Percentiles rank a stretch among this genome's conserved stretches.
Evolutionary conservation across 2,888 invertebrate species (phyloP).

Genomic region (Hydroisotoma schaefferi): DNA sequence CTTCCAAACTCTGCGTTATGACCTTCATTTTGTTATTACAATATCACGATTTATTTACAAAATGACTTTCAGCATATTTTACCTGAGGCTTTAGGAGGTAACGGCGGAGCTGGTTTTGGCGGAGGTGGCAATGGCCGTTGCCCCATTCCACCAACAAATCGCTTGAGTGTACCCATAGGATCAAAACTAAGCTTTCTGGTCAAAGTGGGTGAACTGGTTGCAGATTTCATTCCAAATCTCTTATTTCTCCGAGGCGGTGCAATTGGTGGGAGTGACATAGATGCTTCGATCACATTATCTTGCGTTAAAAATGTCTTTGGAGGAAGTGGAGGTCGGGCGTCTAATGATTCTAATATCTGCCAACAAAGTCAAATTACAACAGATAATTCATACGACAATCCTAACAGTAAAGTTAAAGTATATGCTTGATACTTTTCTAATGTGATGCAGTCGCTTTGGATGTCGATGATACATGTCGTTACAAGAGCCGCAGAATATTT

Average conservation of each 20-base stretch:
- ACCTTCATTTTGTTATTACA: background rate
- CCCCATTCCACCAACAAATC: conserved; percentile 50
- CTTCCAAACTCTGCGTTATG: conserved; percentile 9
- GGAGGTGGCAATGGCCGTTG: conserved; percentile 60
- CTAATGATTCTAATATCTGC: conserved; percentile 39
- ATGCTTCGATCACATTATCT: background rate
- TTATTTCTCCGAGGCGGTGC: conserved; percentile 60
- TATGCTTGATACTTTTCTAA: conserved; percentile 75
- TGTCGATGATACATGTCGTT: conserved; percentile 93
- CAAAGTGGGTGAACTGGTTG: conserved; percentile 38
- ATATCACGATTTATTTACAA: background rate
- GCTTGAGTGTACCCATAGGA: conserved; percentile 56
- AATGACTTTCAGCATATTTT: too few species aligned
- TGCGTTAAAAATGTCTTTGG: conserved; percentile 52
- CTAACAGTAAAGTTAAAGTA: too few species aligned
- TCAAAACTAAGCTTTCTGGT: conserved; percentile 49
- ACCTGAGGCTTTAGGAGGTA: conserved; percentile 37
- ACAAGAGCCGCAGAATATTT: conserved; percentile 83
- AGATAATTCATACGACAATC: background rate
- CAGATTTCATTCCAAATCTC: conserved; percentile 49
- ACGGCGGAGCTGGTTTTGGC: conserved; percentile 51
- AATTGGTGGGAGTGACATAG: conserved; percentile 56
- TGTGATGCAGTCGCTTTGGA: conserved; percentile 77
- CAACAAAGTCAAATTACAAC: conserved; percentile 2
- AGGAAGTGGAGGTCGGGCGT: conserved; percentile 46